Percentiles rank a stretch among this genome's conserved stretches.
Conservation (phyloP, 2,888 invertebrate genomes). For the Apamea monoglypha region DNA sequence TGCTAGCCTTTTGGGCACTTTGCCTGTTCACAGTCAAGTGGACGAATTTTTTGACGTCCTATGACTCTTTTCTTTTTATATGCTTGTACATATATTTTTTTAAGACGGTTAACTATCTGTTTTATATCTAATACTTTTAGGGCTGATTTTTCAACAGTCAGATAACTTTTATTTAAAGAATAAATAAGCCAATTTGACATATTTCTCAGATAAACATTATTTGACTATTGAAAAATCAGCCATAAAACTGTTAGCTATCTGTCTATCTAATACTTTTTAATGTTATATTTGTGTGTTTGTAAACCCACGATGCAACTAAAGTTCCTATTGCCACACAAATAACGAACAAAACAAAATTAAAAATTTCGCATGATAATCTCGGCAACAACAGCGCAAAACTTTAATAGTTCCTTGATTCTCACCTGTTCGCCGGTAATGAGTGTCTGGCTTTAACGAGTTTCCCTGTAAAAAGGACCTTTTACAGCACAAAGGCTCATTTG, state of each 20-base stretch:
- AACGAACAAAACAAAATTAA: slow-evolving; percentile 4
- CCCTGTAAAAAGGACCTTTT: slow-evolving; percentile 29
- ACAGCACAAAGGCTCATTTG: slow-evolving; percentile 5
- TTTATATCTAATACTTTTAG: too few species aligned
- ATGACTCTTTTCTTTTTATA: too few species aligned
- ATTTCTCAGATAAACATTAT: too few species aligned
- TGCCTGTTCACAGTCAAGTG: background rate
- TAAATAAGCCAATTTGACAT: too few species aligned
- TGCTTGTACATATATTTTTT: too few species aligned
- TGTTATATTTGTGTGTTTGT: background rate
- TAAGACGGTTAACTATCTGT: background rate
- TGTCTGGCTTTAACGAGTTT: slow-evolving; percentile 45
- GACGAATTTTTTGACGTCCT: too few species aligned
- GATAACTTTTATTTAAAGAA: too few species aligned
- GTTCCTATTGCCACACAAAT: background rate
- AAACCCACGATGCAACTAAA: background rate
- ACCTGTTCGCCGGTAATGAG: slow-evolving; percentile 55
- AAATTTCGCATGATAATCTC: slow-evolving; percentile 4
- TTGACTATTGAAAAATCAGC: too few species aligned
- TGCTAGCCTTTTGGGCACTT: background rate
- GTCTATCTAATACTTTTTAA: too few species aligned
- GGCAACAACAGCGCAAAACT: slow-evolving; percentile 14
- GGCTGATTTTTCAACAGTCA: too few species aligned
- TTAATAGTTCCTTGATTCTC: slow-evolving; percentile 43
- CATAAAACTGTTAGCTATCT: too few species aligned